Conservation (phyloP, 1,140 invertebrate species). For the Phenacoccus solenopsis region DNA sequence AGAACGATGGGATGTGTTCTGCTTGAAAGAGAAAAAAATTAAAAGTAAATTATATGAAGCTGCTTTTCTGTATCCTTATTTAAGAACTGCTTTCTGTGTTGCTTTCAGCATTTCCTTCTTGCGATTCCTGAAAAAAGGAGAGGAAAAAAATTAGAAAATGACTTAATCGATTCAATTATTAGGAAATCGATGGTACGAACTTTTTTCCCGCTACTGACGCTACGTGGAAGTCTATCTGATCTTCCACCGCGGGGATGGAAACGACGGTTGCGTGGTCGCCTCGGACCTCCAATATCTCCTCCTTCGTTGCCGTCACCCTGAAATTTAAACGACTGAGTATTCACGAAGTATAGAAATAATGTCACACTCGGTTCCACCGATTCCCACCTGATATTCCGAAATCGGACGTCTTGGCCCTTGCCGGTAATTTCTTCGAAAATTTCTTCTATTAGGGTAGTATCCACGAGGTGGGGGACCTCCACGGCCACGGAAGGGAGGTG, state of each 20-base stretch:
- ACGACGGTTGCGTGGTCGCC: constrained; percentile 3
- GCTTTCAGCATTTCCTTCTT: constrained; percentile 12
- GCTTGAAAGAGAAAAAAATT: background rate
- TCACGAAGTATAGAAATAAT: too few species aligned
- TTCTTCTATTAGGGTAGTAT: background rate
- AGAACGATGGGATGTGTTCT: constrained; percentile 1
- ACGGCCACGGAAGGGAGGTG: background rate
- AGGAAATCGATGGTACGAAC: background rate
- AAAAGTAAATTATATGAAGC: background rate
- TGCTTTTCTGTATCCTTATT: constrained; percentile 1
- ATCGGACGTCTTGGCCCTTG: constrained; percentile 7
- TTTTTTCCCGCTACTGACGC: constrained; percentile 1
- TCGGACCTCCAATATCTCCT: background rate
- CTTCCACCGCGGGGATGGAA: background rate
- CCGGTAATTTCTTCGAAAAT: background rate
- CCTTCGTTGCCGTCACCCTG: constrained; percentile 4
- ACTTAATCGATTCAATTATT: background rate
- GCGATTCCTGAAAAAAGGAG: background rate
- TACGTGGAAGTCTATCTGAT: constrained; percentile 5
- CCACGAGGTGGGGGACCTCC: background rate
- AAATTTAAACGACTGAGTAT: too few species aligned
- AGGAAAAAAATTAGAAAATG: background rate
- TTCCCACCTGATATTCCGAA: background rate
- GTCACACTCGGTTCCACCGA: too few species aligned
- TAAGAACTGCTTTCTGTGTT: constrained; percentile 10